These are phyloP conservation scores for Pammene aurita DNA, from an alignment of 2,888 invertebrate genomes.

Conservation along the genomic window DNA sequence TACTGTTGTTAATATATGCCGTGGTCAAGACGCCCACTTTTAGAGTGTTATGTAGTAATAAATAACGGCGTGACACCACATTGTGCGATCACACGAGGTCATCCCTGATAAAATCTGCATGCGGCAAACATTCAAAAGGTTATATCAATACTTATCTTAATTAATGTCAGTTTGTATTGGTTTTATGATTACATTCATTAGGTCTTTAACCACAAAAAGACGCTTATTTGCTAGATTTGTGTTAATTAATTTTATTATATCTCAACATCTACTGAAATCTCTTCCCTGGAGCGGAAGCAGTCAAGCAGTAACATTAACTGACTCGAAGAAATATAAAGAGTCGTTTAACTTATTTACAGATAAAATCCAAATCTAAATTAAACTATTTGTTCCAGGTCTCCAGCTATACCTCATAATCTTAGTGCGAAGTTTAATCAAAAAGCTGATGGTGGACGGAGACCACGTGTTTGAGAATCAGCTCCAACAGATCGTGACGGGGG, in stretches of 20 bases:
- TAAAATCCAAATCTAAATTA: neutral
- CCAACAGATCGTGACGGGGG: conserved; percentile 64
- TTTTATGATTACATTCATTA: neutral
- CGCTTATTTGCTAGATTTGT: no score
- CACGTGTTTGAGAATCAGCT: conserved; percentile 66
- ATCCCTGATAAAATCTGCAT: conserved; percentile 3
- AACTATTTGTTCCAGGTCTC: conserved; percentile 54
- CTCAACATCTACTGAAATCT: no score
- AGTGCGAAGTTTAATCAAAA: conserved; percentile 64
- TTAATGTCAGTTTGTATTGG: neutral
- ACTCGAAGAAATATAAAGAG: no score
- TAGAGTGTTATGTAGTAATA: neutral
- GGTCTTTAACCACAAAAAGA: no score
- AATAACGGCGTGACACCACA: neutral
- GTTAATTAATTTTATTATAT: no score
- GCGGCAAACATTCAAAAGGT: neutral
- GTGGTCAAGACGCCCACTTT: conserved; percentile 3
- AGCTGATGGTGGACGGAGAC: conserved; percentile 57
- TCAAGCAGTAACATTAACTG: no score
- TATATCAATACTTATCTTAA: neutral
- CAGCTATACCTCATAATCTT: conserved; percentile 65
- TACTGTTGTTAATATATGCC: neutral
- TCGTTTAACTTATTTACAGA: no score
- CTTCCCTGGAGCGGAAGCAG: no score
- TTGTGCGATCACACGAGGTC: conserved; percentile 1